A percentile compares a stretch with the other conserved stretches of the same genome.
These are phyloP conservation scores for Vannuccia rotundouncinata DNA, from an alignment of 2,888 invertebrate genomes.

Conservation along the genomic window DNA sequence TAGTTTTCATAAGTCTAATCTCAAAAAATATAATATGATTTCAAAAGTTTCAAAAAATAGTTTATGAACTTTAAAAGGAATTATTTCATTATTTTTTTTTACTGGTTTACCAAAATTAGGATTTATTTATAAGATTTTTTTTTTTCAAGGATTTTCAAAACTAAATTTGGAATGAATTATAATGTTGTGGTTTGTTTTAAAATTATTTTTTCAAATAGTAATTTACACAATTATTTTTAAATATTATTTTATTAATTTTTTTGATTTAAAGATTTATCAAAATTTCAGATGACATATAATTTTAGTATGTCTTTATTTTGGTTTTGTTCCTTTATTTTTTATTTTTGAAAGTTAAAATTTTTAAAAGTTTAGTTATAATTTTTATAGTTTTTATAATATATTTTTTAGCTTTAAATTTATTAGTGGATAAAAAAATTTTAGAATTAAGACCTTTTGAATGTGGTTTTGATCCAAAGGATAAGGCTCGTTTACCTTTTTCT, in stretches of 20 bases:
- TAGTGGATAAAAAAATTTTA: not conserved
- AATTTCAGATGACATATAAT: not conserved
- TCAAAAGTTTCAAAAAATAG: not conserved
- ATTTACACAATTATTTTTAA: not conserved
- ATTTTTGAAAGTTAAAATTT: not conserved
- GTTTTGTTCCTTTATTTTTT: not conserved
- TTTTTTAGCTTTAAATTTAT: not conserved
- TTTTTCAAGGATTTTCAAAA: conserved; percentile 15
- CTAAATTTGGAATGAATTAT: not conserved
- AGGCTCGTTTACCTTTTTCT: conserved; percentile 14
- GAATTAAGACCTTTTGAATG: conserved; percentile 2
- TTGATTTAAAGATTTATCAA: conserved; percentile 40
- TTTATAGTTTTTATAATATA: not conserved
- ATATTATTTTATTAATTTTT: not conserved
- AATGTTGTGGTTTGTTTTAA: not conserved
- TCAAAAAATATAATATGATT: not conserved
- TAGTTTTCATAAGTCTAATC: not conserved
- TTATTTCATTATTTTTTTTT: conserved; percentile 40
- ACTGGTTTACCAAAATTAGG: conserved; percentile 41
- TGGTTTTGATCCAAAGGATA: conserved; percentile 23
- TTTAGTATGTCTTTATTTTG: not conserved
- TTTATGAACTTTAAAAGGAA: not conserved
- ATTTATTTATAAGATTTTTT: conserved; percentile 41
- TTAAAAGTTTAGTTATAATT: no score
- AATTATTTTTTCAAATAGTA: not conserved